Base-by-base conservation (phyloP, 1,140 invertebrate species). In the Conus betulinus region DNA sequence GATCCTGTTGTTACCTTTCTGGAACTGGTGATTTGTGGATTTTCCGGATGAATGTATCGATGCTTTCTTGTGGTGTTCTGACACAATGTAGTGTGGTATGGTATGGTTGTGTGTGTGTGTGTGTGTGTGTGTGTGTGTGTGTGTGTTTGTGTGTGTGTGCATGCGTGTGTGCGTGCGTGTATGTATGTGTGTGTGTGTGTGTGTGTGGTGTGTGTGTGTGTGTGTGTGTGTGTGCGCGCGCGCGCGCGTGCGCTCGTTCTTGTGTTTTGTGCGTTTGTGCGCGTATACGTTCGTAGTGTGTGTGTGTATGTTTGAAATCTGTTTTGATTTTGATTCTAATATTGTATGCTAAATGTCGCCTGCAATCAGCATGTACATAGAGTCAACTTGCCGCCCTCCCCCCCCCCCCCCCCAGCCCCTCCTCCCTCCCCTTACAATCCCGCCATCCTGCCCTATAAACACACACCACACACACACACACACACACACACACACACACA, bases 151-250 rank as follows among this genome's bases (percentile, higher is more conserved):
- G 39, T 52, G 51, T 82, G 81, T 55, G 53, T 82, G 81, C 23
- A 20, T 82, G 81, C 1, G n/a, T 53, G 81, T 53, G 81, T 82
- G 51, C 23, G 53, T 82, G 53, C 2, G 39, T 55, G 53, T 51
- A 20, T 23, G 53, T 52, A 39, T 52, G 81, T 52, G 81, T 17
- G 39, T 52, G 76, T 25, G 25, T 25, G 76, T 25, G 25, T 25
- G 76, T 25, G 25, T 25, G 76, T n/a, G 71, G 71, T 25, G n/a
- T 74, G 27, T 53, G 51, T 55, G 27, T 53, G 27, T 82, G 51
- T 55, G 81, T 51, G 39, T 52, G 39, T 51, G 27, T 82, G 81
- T 82, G 81, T 82, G 81, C 51, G 81, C 52, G 81, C 51, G 27
- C 51, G 39, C 51, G 81, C n/a, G 53, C 51, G 81, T 23, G 53